Conservation (phyloP, 1,140 invertebrate genomes). For the Drosophila pachea region DNA sequence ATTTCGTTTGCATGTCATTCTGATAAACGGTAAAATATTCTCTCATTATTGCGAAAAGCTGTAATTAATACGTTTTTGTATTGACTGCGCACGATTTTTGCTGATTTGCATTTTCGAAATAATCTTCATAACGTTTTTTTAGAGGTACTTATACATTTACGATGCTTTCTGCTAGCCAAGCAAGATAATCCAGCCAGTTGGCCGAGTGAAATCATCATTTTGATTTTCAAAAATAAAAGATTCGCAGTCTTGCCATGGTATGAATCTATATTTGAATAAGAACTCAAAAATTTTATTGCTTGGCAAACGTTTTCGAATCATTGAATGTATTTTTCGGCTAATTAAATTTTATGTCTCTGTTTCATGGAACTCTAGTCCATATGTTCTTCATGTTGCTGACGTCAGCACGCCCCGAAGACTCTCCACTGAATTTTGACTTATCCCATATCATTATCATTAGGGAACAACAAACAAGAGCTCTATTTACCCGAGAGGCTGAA, state of each 20-base stretch:
- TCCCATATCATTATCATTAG: too few relatives aligned
- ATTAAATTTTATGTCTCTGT: too few relatives aligned
- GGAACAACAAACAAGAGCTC: too few relatives aligned
- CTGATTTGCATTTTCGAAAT: constrained; percentile 23
- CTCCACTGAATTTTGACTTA: too few relatives aligned
- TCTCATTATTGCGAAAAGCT: constrained; percentile 31
- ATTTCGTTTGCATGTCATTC: background rate
- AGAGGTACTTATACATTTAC: constrained; percentile 15
- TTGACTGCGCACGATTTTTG: constrained; percentile 23
- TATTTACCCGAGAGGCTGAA: too few relatives aligned
- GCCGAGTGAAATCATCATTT: constrained; percentile 11
- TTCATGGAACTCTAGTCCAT: too few relatives aligned
- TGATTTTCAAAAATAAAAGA: constrained; percentile 1
- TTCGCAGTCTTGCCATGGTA: background rate
- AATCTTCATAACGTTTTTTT: constrained; percentile 8
- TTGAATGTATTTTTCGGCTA: too few relatives aligned
- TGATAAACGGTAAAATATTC: constrained; percentile 11
- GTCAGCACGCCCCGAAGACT: too few relatives aligned
- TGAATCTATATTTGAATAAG: too few relatives aligned
- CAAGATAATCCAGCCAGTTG: constrained; percentile 4
- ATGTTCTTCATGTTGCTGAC: too few relatives aligned
- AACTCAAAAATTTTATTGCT: background rate
- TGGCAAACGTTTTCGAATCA: background rate
- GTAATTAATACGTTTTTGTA: constrained; percentile 38
- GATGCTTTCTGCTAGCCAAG: constrained; percentile 4